phyloP scores from a whole-genome alignment of 2,797 vertebrate species.

The Dermochelys coriacea region DNA sequence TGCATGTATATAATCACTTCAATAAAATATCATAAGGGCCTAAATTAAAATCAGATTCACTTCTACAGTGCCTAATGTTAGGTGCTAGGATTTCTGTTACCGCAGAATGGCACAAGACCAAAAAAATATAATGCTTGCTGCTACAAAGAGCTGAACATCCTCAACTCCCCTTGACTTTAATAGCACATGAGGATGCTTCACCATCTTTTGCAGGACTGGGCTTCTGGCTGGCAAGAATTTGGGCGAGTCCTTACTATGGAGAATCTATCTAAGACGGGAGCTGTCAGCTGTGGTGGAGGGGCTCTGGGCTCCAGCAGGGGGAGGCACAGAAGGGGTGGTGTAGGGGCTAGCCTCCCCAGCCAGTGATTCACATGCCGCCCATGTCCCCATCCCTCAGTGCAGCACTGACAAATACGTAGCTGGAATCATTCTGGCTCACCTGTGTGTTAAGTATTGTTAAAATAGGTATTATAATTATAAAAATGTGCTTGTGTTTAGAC shows the following conservation, averaged over 20 bases:
- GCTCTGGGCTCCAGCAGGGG: too few relatives aligned
- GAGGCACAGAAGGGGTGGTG: too few relatives aligned
- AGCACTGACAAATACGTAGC: too few relatives aligned
- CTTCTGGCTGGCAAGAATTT: neutral
- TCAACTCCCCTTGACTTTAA: neutral
- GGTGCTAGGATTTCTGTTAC: neutral
- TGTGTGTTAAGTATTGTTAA: neutral
- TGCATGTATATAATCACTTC: slow-evolving; percentile 5
- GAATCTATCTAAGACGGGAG: neutral
- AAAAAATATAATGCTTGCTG: neutral
- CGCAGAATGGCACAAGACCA: neutral
- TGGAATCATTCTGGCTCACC: neutral
- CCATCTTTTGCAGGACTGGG: neutral
- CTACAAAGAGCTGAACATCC: neutral
- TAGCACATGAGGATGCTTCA: neutral
- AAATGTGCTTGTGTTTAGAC: neutral
- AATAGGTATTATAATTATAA: neutral
- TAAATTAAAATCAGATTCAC: slow-evolving; percentile 20
- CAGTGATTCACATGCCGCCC: too few relatives aligned
- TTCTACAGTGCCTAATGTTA: neutral
- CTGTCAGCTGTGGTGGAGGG: too few relatives aligned
- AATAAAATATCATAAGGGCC: slow-evolving; percentile 10
- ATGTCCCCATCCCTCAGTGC: too few relatives aligned
- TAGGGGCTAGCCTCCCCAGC: too few relatives aligned
- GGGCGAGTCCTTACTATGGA: neutral